Evolutionary conservation across 2,888 invertebrate species (phyloP).

Genomic region (Netelia fuscicornis): DNA sequence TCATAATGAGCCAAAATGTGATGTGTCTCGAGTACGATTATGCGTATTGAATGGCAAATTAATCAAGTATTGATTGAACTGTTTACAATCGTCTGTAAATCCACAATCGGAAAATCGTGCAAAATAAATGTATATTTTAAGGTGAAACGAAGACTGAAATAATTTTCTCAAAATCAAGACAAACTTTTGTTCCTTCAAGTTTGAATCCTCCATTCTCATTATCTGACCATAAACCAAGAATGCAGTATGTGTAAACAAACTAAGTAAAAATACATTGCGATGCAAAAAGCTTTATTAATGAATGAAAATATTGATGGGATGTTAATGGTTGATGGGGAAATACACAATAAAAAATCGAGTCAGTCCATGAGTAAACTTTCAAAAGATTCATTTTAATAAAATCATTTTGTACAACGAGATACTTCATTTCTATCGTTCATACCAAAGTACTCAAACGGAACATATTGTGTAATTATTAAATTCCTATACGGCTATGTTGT

Average conservation of each 20-base stretch:
- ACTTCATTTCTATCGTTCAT: conserved; percentile 70
- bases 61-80: conserved; percentile 39
- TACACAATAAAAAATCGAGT: background rate
- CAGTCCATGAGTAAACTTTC: conserved; percentile 69
- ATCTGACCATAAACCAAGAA: background rate
- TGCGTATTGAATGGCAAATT: conserved; percentile 27
- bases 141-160: conserved; percentile 13
- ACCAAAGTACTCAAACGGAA: conserved; percentile 69
- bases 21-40: background rate
- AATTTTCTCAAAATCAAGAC: background rate
- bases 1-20: background rate
- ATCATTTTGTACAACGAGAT: conserved; percentile 77
- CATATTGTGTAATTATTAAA: conserved; percentile 61
- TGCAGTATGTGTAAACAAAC: no score
- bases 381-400: conserved; percentile 77
- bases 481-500: conserved; percentile 54
- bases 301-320: no score
- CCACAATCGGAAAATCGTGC: conserved; percentile 36
- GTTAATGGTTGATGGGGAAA: background rate
- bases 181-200: background rate
- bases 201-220: background rate
- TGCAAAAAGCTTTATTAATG: no score
- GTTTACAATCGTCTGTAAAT: conserved; percentile 58
- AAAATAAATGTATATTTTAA: conserved; percentile 43
- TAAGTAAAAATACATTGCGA: no score